A percentile compares a stretch with the other conserved stretches of the same genome.
Conservation (phyloP, 2,888 invertebrate genomes). For the Callyntrura sp. region DNA sequence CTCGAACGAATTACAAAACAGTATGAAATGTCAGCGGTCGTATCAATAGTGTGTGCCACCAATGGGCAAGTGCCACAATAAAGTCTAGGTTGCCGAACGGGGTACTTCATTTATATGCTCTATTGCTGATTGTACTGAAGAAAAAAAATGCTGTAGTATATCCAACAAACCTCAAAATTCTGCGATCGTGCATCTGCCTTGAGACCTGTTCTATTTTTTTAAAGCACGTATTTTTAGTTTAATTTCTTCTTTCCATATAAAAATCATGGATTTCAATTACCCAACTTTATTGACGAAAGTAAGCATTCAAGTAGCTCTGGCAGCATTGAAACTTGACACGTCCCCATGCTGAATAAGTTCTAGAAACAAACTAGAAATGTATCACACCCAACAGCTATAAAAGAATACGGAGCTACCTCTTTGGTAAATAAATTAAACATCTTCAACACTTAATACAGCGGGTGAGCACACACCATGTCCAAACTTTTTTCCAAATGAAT, state of each 20-base stretch:
- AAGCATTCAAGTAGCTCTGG: not conserved
- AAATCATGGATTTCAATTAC: not conserved
- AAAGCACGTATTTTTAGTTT: not conserved
- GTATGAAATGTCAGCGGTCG: constrained; percentile 32
- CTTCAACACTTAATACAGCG: not conserved
- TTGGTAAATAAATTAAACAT: constrained; percentile 34
- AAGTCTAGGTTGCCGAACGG: not conserved
- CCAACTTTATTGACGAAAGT: not conserved
- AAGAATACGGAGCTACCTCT: not conserved
- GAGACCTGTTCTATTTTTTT: not conserved
- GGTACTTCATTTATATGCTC: not conserved
- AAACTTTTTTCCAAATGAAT: constrained; percentile 9
- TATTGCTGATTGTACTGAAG: no score
- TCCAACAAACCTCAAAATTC: not conserved
- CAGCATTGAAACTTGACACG: not conserved
- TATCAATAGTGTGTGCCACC: not conserved
- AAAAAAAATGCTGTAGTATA: not conserved
- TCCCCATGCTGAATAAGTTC: not conserved
- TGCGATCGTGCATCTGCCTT: not conserved
- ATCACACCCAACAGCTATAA: not conserved
- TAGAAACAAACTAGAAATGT: not conserved
- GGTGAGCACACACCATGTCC: not conserved
- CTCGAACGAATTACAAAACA: constrained; percentile 30
- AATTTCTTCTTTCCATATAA: not conserved
- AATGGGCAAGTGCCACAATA: not conserved